A percentile compares a stretch with the other conserved stretches of the same genome.
Conservation (phyloP, 2,888 invertebrate genomes). For the Ptychoptera contaminata region DNA sequence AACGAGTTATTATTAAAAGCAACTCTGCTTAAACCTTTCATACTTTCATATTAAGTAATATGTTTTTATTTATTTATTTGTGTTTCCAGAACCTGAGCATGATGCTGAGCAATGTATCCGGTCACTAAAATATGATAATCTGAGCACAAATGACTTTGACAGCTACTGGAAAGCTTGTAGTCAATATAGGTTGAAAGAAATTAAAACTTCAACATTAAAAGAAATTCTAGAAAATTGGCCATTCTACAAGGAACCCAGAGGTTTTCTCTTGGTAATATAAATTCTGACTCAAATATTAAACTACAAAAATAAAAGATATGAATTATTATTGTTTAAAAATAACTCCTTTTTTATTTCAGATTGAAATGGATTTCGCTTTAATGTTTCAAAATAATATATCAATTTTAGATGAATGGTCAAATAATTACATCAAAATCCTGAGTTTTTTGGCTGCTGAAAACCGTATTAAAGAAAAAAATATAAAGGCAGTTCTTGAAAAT, state of each 20-base stretch:
- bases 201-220: not conserved
- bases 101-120: constrained; percentile 9
- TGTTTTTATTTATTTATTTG: too few relatives aligned
- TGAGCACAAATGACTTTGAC: constrained; percentile 11
- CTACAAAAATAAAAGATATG: too few relatives aligned
- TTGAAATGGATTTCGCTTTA: too few relatives aligned
- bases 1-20: not conserved
- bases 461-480: too few relatives aligned
- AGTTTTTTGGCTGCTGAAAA: too few relatives aligned
- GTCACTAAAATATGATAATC: constrained; percentile 11
- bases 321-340: too few relatives aligned
- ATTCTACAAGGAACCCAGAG: not conserved
- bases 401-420: too few relatives aligned
- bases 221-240: not conserved
- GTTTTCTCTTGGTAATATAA: not conserved
- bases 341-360: too few relatives aligned
- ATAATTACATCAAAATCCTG: too few relatives aligned
- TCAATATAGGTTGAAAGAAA: constrained; percentile 4
- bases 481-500: too few relatives aligned
- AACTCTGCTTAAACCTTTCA: not conserved
- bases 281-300: too few relatives aligned
- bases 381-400: too few relatives aligned
- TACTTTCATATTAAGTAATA: not conserved
- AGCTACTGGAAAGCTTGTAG: constrained; percentile 11
- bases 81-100: constrained; percentile 8